Evolutionary conservation across 2,888 invertebrate species (phyloP).

Genomic region (Cinara cedri): DNA sequence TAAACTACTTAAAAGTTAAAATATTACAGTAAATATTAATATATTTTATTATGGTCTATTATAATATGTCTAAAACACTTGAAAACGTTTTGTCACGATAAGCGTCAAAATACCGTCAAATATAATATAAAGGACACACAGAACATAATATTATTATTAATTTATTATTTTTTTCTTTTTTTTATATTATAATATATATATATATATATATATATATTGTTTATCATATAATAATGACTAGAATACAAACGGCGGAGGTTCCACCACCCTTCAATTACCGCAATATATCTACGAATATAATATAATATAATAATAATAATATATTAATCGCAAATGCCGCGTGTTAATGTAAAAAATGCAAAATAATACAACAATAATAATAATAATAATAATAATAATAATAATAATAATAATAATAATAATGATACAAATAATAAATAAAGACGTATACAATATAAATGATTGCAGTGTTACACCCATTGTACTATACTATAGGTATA

Average conservation of each 20-base stretch:
- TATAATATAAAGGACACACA: not conserved
- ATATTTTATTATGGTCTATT: conserved; percentile 17
- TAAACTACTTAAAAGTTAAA: conserved; percentile 40
- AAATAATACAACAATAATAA: conserved; percentile 22
- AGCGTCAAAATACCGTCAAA: conserved; percentile 21
- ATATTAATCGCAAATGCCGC: conserved; percentile 44
- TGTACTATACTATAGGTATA: too few relatives aligned
- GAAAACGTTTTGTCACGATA: conserved; percentile 23
- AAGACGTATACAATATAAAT: conserved; percentile 1
- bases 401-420: conserved; percentile 3
- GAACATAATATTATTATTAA: not conserved
- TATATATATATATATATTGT: not conserved
- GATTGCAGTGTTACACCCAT: not conserved
- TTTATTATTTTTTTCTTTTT: too few relatives aligned
- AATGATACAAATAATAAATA: not conserved
- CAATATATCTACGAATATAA: conserved; percentile 36
- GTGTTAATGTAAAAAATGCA: conserved; percentile 53
- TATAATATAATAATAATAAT: conserved; percentile 6
- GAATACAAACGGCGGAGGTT: conserved; percentile 45
- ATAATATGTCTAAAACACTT: conserved; percentile 19
- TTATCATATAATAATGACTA: conserved; percentile 36
- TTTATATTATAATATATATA: conserved; percentile 29
- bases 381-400: conserved; percentile 8
- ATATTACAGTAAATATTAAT: not conserved
- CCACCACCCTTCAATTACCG: conserved; percentile 37